Conservation (phyloP, 1,140 invertebrate genomes). For the Drosophila ogumai region DNA sequence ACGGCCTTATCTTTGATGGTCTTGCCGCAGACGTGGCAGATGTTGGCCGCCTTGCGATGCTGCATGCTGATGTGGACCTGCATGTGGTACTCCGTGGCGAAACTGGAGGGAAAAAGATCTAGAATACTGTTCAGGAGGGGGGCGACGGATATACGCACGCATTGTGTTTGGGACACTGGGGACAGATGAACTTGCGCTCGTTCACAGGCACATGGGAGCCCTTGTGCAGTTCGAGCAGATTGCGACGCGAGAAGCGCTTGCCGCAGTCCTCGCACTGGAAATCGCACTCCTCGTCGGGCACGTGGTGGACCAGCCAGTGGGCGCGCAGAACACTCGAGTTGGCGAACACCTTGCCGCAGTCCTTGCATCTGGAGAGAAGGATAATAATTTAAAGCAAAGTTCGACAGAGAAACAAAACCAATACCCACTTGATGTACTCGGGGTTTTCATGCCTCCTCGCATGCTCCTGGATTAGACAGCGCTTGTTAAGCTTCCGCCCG, state of each 20-base stretch:
- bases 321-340: conserved; percentile 70
- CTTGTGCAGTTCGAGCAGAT: conserved; percentile 76
- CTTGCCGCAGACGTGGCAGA: conserved; percentile 82
- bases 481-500: conserved; percentile 72
- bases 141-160: conserved; percentile 31
- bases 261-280: conserved; percentile 78
- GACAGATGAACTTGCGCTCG: conserved; percentile 72
- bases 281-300: conserved; percentile 72
- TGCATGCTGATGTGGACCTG: conserved; percentile 78
- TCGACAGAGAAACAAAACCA: not conserved
- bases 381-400: too few relatives aligned
- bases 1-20: conserved; percentile 77
- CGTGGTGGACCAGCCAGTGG: conserved; percentile 73
- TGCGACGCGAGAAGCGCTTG: conserved; percentile 71
- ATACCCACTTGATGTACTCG: conserved; percentile 72
- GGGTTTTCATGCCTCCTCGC: conserved; percentile 76
- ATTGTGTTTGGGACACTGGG: conserved; percentile 74
- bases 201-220: conserved; percentile 74
- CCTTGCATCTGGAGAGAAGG: conserved; percentile 59
- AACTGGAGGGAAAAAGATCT: conserved; percentile 35
- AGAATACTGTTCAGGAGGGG: not conserved
- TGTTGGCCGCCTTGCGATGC: conserved; percentile 70
- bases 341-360: conserved; percentile 77
- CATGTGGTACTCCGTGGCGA: conserved; percentile 75
- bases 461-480: conserved; percentile 73